Evolutionary conservation across 2,888 invertebrate genomes (phyloP).

Genomic region (Platypus cylindrus): DNA sequence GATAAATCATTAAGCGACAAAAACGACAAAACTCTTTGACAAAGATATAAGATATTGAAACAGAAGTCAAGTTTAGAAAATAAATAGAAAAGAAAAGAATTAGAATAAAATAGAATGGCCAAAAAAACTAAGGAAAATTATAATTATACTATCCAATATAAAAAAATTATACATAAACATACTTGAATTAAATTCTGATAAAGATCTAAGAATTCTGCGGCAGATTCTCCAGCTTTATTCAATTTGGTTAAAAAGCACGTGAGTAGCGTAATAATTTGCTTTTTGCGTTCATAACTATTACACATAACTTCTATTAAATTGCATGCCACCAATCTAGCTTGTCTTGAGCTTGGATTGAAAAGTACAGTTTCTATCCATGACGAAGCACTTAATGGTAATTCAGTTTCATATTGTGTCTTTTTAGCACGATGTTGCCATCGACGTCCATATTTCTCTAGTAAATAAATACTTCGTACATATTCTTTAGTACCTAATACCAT

Average conservation of each 20-base stretch:
- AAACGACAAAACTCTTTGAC: too few species aligned
- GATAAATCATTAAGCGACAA: too few species aligned
- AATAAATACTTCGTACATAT: conserved; percentile 34
- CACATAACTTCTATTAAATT: conserved; percentile 78
- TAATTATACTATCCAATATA: too few species aligned
- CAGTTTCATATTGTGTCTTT: conserved; percentile 32
- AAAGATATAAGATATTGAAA: too few species aligned
- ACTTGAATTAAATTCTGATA: conserved; percentile 77
- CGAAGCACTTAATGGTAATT: conserved; percentile 50
- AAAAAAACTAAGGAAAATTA: too few species aligned
- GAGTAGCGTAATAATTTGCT: conserved; percentile 70
- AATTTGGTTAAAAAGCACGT: conserved; percentile 82
- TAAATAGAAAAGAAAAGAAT: neutral
- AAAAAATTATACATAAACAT: too few species aligned
- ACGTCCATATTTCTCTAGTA: conserved; percentile 62
- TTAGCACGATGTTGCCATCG: conserved; percentile 41
- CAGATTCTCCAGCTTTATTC: conserved; percentile 79
- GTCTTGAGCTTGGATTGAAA: conserved; percentile 81
- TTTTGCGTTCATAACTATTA: conserved; percentile 51
- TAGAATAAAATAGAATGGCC: neutral
- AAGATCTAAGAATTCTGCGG: conserved; percentile 78
- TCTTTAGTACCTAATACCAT: conserved; percentile 21
- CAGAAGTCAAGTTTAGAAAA: too few species aligned
- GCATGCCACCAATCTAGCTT: conserved; percentile 80
- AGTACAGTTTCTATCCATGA: conserved; percentile 86